A percentile compares a stretch with the other conserved stretches of the same genome.
phyloP scores from a whole-genome alignment of 2,888 invertebrate species.

The Terebella lapidaria region DNA sequence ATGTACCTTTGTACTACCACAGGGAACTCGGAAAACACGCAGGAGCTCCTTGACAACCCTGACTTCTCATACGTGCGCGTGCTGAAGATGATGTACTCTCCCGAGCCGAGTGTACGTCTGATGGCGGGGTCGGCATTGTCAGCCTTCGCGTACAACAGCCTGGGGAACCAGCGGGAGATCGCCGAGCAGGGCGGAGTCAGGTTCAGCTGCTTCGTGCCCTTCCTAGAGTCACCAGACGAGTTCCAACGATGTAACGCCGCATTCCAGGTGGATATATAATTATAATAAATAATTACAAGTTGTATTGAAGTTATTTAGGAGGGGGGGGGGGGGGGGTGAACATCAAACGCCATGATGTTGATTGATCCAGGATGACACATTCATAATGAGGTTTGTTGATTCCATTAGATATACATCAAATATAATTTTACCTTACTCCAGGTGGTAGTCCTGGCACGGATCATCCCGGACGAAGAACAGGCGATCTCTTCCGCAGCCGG shows the following conservation, averaged over 20 bases:
- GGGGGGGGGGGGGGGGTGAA: not conserved
- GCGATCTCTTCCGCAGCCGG: constrained; percentile 49
- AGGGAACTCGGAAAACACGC: too few relatives aligned
- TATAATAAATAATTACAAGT: not conserved
- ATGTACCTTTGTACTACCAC: too few relatives aligned
- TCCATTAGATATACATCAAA: not conserved
- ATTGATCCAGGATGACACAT: too few relatives aligned
- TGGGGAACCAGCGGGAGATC: constrained; percentile 43
- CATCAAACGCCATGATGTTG: too few relatives aligned
- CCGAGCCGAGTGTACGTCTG: constrained; percentile 20
- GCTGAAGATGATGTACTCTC: constrained; percentile 45
- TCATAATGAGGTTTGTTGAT: not conserved
- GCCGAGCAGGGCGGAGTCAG: constrained; percentile 47
- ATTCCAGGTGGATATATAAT: constrained; percentile 53
- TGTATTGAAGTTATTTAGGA: too few relatives aligned
- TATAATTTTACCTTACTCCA: too few relatives aligned
- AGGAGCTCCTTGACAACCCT: constrained; percentile 36
- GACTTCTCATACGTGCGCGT: constrained; percentile 50
- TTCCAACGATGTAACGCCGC: constrained; percentile 45
- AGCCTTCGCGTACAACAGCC: constrained; percentile 50
- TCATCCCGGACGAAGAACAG: constrained; percentile 51
- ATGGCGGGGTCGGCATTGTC: constrained; percentile 39
- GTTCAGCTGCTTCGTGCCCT: constrained; percentile 46
- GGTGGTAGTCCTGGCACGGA: constrained; percentile 49
- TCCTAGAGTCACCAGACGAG: constrained; percentile 46